Conservation (phyloP, 2,888 invertebrate genomes). For the Actias luna region DNA sequence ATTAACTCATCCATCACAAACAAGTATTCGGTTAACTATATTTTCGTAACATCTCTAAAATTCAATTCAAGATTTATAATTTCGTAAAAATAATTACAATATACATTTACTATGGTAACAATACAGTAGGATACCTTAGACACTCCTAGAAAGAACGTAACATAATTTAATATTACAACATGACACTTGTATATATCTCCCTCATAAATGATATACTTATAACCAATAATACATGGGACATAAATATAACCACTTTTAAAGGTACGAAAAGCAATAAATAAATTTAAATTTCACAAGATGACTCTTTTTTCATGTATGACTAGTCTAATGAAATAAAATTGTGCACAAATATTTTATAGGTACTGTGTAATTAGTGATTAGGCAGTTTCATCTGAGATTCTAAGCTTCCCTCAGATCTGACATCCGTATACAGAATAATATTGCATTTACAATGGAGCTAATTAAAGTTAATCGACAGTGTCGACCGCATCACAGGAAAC, state of each 20-base stretch:
- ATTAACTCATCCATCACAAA: constrained; percentile 45
- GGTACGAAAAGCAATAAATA: constrained; percentile 68
- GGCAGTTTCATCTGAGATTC: neutral
- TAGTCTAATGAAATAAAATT: constrained; percentile 67
- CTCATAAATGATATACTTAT: constrained; percentile 17
- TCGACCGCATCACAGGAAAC: constrained; percentile 64
- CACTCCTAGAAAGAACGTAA: constrained; percentile 23
- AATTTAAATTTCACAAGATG: constrained; percentile 63
- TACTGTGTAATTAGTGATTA: constrained; percentile 18
- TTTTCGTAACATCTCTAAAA: constrained; percentile 17
- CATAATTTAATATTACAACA: constrained; percentile 20
- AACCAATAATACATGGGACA: constrained; percentile 16
- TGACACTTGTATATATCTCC: constrained; percentile 22
- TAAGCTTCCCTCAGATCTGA: constrained; percentile 21
- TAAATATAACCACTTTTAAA: constrained; percentile 26
- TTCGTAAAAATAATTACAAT: constrained; percentile 50
- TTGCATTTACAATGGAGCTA: constrained; percentile 45
- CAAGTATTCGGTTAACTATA: constrained; percentile 31
- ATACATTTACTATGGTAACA: constrained; percentile 75
- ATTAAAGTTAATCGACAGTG: constrained; percentile 47
- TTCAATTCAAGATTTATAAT: constrained; percentile 31
- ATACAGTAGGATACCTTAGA: constrained; percentile 39
- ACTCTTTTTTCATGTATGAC: constrained; percentile 72
- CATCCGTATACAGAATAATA: constrained; percentile 30
- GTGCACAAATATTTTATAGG: constrained; percentile 36